Base-by-base conservation (phyloP, 2,113 vertebrate species). In the Picathartes gymnocephalus region DNA sequence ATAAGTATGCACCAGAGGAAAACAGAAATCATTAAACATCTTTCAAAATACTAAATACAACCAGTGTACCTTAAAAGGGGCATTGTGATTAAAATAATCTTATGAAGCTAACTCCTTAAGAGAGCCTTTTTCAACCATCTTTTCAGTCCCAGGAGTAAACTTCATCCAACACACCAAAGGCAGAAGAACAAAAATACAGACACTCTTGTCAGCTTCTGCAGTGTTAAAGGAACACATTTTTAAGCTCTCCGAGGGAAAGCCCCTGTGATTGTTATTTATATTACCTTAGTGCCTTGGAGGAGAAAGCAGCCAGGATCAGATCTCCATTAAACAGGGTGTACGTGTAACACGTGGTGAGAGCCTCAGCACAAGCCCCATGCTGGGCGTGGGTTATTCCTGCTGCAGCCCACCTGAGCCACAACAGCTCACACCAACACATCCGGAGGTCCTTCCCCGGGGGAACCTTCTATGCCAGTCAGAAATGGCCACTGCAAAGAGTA, bases 261-360 rank as follows among this genome's bases (percentile, higher is more conserved):
- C 15, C 13, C 44, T 24, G 15, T 37, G 56, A 68, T n/a, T 56
- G 24, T 30, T 81, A 40, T 66, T 95, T 71, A 64, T 22, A 28
- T 70, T 77, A 51, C 47, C 21, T 88, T 60, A 56, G 44, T 47
- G 17, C 28, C 56, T 44, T 6, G 10, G 22, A 48, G 57, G 35
- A 40, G 84, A 71, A 17, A 64, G 20, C 56, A 64, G 56, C 18
- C 40, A 56, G 53, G 57, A 66, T 23, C n/a, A 47, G 35, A 22
- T 31, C 56, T 81, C 51, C n/a, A 31, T 28, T 60, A 77, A 42
- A 35, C 22, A 16, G 7, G 9, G 4, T 6, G 10, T 47, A n/a
- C 1, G 0, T 3, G 21, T 33, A 47, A 57, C 20, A 25, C 0
- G 0, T 1, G 1, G 19, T 3, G 10, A 77, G 21, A 78, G 9